Evolutionary conservation across 1,140 invertebrate species (phyloP).

Genomic region (Hycleus phaleratus): DNA sequence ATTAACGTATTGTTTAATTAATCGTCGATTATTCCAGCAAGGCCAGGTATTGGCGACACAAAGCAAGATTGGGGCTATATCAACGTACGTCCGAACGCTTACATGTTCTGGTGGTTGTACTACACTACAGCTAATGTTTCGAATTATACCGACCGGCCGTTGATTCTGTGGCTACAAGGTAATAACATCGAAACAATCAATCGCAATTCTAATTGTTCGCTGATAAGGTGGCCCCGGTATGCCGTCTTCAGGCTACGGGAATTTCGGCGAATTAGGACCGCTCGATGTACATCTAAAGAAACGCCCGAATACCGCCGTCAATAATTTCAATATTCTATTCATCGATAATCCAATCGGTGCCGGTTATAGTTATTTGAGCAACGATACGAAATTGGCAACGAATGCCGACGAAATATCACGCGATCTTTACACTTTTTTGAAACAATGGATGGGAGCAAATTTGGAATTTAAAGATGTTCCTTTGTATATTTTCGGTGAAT

Average conservation of each 20-base stretch:
- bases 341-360: constrained; percentile 63
- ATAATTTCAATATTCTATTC: constrained; percentile 54
- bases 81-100: constrained; percentile 56
- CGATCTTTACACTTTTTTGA: constrained; percentile 50
- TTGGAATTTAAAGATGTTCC: constrained; percentile 48
- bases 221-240: constrained; percentile 46
- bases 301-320: constrained; percentile 54
- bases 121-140: constrained; percentile 51
- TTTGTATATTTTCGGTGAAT: constrained; percentile 61
- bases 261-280: constrained; percentile 54
- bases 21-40: too few species aligned
- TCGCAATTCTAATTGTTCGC: neutral
- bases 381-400: constrained; percentile 39
- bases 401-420: constrained; percentile 54
- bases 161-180: constrained; percentile 72
- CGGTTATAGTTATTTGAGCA: constrained; percentile 57
- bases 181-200: neutral
- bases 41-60: constrained; percentile 18
- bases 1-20: too few species aligned
- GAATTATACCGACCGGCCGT: constrained; percentile 51
- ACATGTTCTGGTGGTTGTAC: constrained; percentile 79
- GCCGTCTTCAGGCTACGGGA: constrained; percentile 53
- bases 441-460: constrained; percentile 46
- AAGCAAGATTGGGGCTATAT: constrained; percentile 60
- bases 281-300: constrained; percentile 44